A percentile compares a stretch with the other conserved stretches of the same genome.
phyloP scores from a whole-genome alignment of 2,888 invertebrate genomes.

The Spisula solida region DNA sequence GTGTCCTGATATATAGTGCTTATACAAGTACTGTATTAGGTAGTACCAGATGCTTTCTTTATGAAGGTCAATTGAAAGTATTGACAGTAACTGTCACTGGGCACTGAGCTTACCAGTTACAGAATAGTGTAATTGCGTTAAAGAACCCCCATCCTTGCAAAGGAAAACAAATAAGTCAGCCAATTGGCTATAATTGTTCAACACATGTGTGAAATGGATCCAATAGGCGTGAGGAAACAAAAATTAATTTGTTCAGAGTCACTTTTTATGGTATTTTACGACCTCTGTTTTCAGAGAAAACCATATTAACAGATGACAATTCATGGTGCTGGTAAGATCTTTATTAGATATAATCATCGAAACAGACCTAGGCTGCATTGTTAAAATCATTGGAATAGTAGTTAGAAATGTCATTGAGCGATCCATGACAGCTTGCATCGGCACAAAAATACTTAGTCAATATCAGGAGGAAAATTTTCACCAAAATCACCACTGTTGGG shows the following conservation, averaged over 20 bases:
- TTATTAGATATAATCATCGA: slow-evolving; percentile 30
- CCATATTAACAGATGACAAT: slow-evolving; percentile 22
- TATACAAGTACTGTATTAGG: background rate
- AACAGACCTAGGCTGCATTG: slow-evolving; percentile 22
- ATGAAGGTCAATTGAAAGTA: background rate
- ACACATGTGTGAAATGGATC: slow-evolving; percentile 25
- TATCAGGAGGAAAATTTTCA: slow-evolving; percentile 9
- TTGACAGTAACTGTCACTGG: background rate
- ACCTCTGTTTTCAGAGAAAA: slow-evolving; percentile 35
- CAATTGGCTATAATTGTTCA: slow-evolving; percentile 20
- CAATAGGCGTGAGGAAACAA: slow-evolving; percentile 28
- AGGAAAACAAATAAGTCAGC: slow-evolving; percentile 26
- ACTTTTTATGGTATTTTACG: slow-evolving; percentile 33
- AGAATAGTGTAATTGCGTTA: slow-evolving; percentile 12
- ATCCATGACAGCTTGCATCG: slow-evolving; percentile 21
- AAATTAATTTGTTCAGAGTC: slow-evolving; percentile 28
- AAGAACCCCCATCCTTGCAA: background rate
- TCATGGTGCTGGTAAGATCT: slow-evolving; percentile 12
- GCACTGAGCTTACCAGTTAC: background rate
- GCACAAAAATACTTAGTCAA: background rate
- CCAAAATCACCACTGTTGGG: slow-evolving; percentile 2
- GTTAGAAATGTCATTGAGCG: slow-evolving; percentile 27
- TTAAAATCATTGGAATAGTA: slow-evolving; percentile 20
- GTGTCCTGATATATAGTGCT: too few relatives aligned
- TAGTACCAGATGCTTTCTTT: background rate